Evolutionary conservation across 2,113 vertebrate species (phyloP), one percentile per base, ranked within the genome.

Genomic region (Hydrochoerus hydrochaeris): DNA sequence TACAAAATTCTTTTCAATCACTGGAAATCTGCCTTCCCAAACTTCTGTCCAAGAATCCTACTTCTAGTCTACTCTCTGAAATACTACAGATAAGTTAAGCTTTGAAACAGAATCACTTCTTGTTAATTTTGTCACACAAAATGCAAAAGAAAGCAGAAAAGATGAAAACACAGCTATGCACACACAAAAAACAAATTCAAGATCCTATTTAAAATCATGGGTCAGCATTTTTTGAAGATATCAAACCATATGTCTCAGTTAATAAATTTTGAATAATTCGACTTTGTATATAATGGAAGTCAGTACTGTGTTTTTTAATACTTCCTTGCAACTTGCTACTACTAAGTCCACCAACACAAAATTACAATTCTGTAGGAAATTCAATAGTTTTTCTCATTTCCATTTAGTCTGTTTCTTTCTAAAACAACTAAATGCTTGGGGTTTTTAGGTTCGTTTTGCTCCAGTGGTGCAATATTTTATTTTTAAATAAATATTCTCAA

Each of bases 151-250:
- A 94, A 69, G 73, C 32, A 78, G 57, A 49, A 88, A 82, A 63
- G n/a, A 85, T 83, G 83, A 93, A 97, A 57, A 82, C 32, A 90
- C 62, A 28, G 77, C 38, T 38, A 77, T 28, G 85, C 44, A 73
- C 71, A 90, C 41, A 75, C 69, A 87, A 71, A 44, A 94, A 73
- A 81, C 78, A 95, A 96, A 96, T 86, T 78, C 88, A 88, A 83
- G 65, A 92, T 97, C 85, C 88, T 80, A 96, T 90, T 13, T 94
- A 80, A 97, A 97, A 82, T 95, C 81, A 94, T 46, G 93, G 92
- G 62, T 12, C 77, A 90, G 35, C n/a, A 85, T 63, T 63, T 90
- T 97, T 90, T 95, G 75, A 92, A 75, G 77, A 65, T 41, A 91
- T 24, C 62, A 96, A 77, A 93, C 24, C 20, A 41, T 75, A 82